Evolutionary conservation across 2,888 invertebrate genomes (phyloP).

Genomic region (Sinelater perroti): DNA sequence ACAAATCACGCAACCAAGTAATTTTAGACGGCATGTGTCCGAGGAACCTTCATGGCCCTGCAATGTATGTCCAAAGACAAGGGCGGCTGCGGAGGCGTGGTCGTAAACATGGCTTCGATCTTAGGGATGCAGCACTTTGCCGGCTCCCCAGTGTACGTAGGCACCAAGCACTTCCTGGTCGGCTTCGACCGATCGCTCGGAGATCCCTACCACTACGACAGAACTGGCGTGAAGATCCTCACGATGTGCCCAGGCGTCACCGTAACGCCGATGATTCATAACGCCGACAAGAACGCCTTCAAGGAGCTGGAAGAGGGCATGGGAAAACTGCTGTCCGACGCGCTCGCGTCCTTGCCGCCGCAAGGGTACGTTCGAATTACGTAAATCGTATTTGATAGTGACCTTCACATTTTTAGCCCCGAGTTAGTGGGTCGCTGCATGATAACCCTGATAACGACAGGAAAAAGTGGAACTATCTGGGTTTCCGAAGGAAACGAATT

Average conservation of each 20-base stretch:
- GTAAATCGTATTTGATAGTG: neutral
- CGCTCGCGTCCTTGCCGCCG: neutral
- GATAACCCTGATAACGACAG: conserved; percentile 43
- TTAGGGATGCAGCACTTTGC: conserved; percentile 65
- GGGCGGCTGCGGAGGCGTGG: conserved; percentile 67
- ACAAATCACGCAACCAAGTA: too few relatives aligned
- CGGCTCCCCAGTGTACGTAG: conserved; percentile 67
- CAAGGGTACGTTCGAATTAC: neutral
- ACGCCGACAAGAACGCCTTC: neutral
- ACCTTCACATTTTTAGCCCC: too few relatives aligned
- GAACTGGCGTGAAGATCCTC: conserved; percentile 58
- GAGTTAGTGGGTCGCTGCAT: conserved; percentile 28
- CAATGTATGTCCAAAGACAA: conserved; percentile 68
- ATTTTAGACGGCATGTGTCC: conserved; percentile 60
- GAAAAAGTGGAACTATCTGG: conserved; percentile 61
- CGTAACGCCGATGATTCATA: conserved; percentile 48
- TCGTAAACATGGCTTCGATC: conserved; percentile 72
- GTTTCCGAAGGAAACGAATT: conserved; percentile 58
- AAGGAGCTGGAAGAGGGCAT: neutral
- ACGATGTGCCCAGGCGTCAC: conserved; percentile 61
- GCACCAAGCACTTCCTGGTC: conserved; percentile 67
- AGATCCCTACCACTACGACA: conserved; percentile 49
- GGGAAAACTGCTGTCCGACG: neutral
- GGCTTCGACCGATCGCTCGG: conserved; percentile 64
- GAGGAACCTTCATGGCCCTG: conserved; percentile 65